Evolutionary conservation across 30 jellyfish, hydroid and myxozoan genomes (phyloP).

Genomic region (Hydractinia symbiolongicarpus): DNA sequence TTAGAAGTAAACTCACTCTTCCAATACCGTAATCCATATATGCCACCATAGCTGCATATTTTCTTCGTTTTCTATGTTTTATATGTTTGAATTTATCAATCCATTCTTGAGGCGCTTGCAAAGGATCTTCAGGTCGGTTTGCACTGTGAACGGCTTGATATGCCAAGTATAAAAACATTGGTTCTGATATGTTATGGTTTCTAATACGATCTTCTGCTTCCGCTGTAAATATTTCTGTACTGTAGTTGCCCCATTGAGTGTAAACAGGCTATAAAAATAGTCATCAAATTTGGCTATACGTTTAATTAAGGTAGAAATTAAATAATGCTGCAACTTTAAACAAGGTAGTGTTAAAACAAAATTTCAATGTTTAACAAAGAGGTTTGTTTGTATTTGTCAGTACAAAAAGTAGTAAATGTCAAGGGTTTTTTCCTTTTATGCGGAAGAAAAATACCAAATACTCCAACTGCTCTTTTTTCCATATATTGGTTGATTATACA

Average conservation of each 20-base stretch:
- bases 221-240: constrained; percentile 84
- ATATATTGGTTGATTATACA: too few relatives aligned
- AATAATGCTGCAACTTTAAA: too few relatives aligned
- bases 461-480: too few relatives aligned
- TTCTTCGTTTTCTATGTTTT: constrained; percentile 62
- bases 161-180: constrained; percentile 81
- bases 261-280: constrained; percentile 49
- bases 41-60: constrained; percentile 89
- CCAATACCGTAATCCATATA: constrained; percentile 88
- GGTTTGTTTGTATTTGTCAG: too few relatives aligned
- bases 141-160: constrained; percentile 98
- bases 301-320: too few relatives aligned
- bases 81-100: constrained; percentile 57
- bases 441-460: too few relatives aligned
- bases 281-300: too few relatives aligned
- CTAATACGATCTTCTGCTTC: constrained; percentile 49
- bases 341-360: too few relatives aligned
- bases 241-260: constrained; percentile 84
- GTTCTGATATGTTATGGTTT: constrained; percentile 62
- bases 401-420: too few relatives aligned
- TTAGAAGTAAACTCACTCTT: constrained; percentile 20
- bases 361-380: too few relatives aligned
- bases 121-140: constrained; percentile 53
- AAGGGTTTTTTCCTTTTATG: too few relatives aligned
- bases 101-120: constrained; percentile 86